A percentile compares a stretch with the other conserved stretches of the same genome.
These are phyloP conservation scores for Papilio protenor DNA, from an alignment of 2,888 invertebrate species.

Conservation along the genomic window DNA sequence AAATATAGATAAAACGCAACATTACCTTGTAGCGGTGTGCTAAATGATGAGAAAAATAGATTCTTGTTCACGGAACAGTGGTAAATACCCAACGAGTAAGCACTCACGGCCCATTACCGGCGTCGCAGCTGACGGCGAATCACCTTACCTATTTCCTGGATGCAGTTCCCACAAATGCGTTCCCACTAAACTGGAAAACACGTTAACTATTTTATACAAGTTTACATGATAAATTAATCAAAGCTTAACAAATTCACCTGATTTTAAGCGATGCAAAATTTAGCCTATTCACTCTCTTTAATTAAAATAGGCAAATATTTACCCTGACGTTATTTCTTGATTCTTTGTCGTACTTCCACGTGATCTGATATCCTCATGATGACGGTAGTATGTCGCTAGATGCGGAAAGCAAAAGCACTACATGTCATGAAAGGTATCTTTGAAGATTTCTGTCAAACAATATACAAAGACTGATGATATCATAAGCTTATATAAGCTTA, in stretches of 20 bases:
- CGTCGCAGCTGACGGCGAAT: conserved; percentile 40
- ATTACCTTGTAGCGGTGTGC: conserved; percentile 1
- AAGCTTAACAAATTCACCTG: background rate
- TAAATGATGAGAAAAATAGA: conserved; percentile 39
- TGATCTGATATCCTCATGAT: background rate
- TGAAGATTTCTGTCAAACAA: background rate
- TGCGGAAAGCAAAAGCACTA: background rate
- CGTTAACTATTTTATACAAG: background rate
- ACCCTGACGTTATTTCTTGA: background rate
- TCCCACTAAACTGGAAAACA: conserved; percentile 35
- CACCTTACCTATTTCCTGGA: conserved; percentile 39
- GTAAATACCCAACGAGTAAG: conserved; percentile 39
- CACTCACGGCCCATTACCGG: conserved; percentile 40
- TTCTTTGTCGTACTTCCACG: background rate
- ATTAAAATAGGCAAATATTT: background rate
- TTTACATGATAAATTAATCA: background rate
- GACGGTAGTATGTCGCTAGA: background rate
- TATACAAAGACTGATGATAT: background rate
- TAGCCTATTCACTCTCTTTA: background rate
- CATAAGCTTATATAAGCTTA: background rate
- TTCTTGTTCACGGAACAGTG: conserved; percentile 37
- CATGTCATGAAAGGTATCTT: background rate
- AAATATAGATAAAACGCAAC: conserved; percentile 17
- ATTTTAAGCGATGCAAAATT: background rate
- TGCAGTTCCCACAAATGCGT: conserved; percentile 36